Evolutionary conservation across 2,797 vertebrate species (phyloP), one percentile per base, ranked within the genome.

Genomic region (Eulemur coronatus): DNA sequence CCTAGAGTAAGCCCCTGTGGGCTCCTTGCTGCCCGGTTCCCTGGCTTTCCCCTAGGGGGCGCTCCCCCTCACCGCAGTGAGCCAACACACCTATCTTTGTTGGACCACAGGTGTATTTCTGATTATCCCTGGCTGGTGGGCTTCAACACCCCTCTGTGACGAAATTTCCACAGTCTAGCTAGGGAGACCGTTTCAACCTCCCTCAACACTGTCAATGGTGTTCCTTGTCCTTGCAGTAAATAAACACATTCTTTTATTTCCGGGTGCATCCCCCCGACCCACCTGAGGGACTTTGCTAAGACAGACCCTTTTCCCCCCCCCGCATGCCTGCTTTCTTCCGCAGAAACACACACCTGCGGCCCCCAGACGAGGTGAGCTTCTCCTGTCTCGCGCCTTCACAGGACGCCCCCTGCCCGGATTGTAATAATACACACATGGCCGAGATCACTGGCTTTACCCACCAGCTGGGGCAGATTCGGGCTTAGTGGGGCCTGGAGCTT

Each of bases 311-410:
- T 76, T 5, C 41, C 41, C 41, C 50, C 17, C 52, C 59, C 4
- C 35, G 11, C n/a, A 41, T 5, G 15, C 55, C 35, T 33, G n/a
- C 10, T 4, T 43, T 14, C 28, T 20, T n/a, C 33, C 3, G 2
- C 59, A 33, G 86, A n/a, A 59, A 67, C 22, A 2, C 59, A 52
- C 0, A 0, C 33, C 57, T 41, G 48, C n/a, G 30, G 75, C 65
- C 22, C 46, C 30, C 57, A 80, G 35, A 2, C 26, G 10, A 41
- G 30, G 46, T 2, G 22, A 38, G 26, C 7, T 7, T 11, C 43
- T 72, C n/a, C 52, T 26, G 55, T 22, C 28, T 55, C 1, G 1
- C 18, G 22, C 30, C 30, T 24, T 59, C 7, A 0, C 0, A 11
- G 80, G 48, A 17, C 9, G 43, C 28, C 63, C 43, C 46, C 33